Evolutionary conservation across 2,888 invertebrate species (phyloP).

Genomic region (Leptinotarsa peninsularis): DNA sequence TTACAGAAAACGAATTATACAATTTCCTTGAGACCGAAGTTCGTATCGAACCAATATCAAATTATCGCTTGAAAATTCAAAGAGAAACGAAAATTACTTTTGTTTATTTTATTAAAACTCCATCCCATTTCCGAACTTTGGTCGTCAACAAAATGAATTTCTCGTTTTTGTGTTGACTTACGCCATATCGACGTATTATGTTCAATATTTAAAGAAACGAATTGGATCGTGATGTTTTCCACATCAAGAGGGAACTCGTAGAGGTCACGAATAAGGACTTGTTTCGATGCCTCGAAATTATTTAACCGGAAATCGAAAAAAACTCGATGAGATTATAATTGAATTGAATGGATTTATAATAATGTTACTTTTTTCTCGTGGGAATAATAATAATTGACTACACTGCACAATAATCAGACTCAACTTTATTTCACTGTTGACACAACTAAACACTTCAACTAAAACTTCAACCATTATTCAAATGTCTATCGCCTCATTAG

Average conservation of each 20-base stretch:
- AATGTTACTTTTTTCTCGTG: no score
- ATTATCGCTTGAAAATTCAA: background rate
- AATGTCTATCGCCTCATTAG: no score
- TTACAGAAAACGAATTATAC: background rate
- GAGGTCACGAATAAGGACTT: background rate
- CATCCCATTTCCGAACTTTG: background rate
- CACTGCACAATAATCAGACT: no score
- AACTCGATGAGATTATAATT: background rate
- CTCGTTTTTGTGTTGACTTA: background rate
- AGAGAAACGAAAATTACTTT: slow-evolving; percentile 5
- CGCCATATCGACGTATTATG: background rate
- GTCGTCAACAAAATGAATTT: background rate
- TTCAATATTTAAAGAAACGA: background rate
- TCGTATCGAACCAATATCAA: background rate
- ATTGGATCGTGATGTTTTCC: slow-evolving; percentile 4
- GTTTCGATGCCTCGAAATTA: background rate
- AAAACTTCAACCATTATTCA: no score
- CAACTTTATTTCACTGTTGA: no score
- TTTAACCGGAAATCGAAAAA: background rate
- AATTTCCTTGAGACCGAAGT: background rate
- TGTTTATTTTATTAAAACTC: slow-evolving; percentile 9
- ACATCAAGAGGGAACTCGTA: background rate
- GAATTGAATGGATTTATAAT: no score
- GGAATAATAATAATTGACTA: no score
- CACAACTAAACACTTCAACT: no score